Conservation (phyloP, 2,888 invertebrate species). For the Synanthedon formicaeformis region DNA sequence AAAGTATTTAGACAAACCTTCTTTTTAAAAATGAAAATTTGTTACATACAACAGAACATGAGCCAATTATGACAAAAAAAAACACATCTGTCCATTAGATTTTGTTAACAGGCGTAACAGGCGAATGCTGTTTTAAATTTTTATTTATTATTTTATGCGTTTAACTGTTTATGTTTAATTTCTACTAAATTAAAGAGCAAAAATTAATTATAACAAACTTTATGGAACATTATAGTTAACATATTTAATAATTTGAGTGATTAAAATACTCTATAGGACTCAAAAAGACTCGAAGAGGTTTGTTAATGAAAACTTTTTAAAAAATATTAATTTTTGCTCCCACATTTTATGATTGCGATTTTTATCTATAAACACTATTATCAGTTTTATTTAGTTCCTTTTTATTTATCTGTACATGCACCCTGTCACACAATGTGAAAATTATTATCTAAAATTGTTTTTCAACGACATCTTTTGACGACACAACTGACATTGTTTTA, state of each 20-base stretch:
- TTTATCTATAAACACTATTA: constrained; percentile 1
- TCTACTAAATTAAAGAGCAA: background rate
- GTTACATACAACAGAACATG: background rate
- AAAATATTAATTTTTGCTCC: background rate
- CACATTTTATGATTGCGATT: background rate
- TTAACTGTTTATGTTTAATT: background rate
- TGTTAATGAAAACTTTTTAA: no score
- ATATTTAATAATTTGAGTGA: no score
- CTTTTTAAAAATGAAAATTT: no score
- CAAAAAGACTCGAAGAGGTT: no score
- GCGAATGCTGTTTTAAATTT: background rate
- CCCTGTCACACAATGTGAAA: constrained; percentile 65
- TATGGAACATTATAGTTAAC: no score
- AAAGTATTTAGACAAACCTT: no score
- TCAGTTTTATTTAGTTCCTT: constrained; percentile 19
- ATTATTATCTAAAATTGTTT: constrained; percentile 5
- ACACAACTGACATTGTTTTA: constrained; percentile 13
- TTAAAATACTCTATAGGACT: no score
- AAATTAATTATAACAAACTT: background rate
- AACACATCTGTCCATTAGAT: background rate
- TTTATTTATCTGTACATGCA: constrained; percentile 54
- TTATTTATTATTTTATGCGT: background rate
- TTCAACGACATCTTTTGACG: constrained; percentile 3
- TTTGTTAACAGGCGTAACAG: background rate
- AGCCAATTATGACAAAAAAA: background rate